Base-by-base conservation (phyloP, 2,888 invertebrate genomes). In the Microctonus brassicae region DNA sequence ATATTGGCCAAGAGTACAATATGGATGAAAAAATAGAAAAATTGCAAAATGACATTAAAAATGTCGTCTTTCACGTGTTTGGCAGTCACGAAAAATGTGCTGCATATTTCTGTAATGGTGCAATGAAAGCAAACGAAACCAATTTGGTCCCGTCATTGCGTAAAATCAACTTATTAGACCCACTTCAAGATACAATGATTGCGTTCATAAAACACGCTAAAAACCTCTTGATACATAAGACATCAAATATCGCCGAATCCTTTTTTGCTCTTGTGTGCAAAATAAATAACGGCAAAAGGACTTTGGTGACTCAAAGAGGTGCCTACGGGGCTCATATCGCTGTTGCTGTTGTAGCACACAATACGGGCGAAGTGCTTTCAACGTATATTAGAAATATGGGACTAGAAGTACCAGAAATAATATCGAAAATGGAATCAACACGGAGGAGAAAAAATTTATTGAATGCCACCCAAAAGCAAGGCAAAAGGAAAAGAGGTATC, bases 71-170 rank as follows among this genome's bases (percentile, higher is more conserved):
- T n/a, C n/a, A n/a, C n/a, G n/a, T n/a, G n/a, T n/a, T n/a, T n/a
- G n/a, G n/a, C n/a, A n/a, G n/a, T n/a, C n/a, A n/a, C n/a, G n/a
- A n/a, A n/a, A n/a, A n/a, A n/a, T n/a, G n/a, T n/a, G n/a, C n/a
- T n/a, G n/a, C n/a, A n/a, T n/a, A n/a, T n/a, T 73, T 73, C 17
- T 73, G 55, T 13, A 17, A 70, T 62, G 66, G 63, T 26, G 39
- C 6, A 4, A 39, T 47, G 9, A 70, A 73, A 55, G 33, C 39
- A 34, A 39, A 66, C 4, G 63, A 73, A 33, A 22, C 47, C 20
- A 70, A 73, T 55, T 26, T 65, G 60, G 26, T 73, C n/a, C 63
- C 67, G 26, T 9, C 61, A 17, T 20, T 71, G 20, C 47, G 60
- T 17, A 53, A 6, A 10, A 55, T 3, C 6, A 65, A 55, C 17